Evolutionary conservation across 2,888 invertebrate species (phyloP), one percentile per base, ranked within the genome.

Genomic region (Drosophila setosimentum): DNA sequence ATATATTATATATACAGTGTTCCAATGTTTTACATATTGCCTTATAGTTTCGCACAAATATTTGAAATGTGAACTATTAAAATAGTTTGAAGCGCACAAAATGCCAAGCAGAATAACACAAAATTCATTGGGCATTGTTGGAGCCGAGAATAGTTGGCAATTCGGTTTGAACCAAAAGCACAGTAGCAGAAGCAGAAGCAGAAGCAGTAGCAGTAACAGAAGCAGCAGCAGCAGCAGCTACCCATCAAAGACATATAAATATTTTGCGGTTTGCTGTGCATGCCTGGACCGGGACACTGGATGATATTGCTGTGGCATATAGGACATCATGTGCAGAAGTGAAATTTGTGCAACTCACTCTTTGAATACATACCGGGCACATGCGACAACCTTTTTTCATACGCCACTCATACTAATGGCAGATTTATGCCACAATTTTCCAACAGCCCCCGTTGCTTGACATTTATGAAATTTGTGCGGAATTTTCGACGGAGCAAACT

Each of bases 171-270:
- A 27, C 55, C 59, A 55, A 64, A 55, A 37, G 29, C 57, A 50
- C 13, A 13, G 45, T 48, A 24, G 45, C 21, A 40, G 40, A 6
- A 21, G 2, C 45, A 18, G 35, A 18, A 18, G 24, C n/a, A 21
- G 30, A 16, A 0, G 32, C 13, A 50, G n/a, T n/a, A 0, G 18
- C 18, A 16, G 11, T 1, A 16, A 16, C 7, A 21, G 30, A 21
- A 2, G 30, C 13, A n/a, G 50, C 30, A 3, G 21, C 16, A 32
- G 13, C 13, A 11, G 21, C 13, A 68, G 68, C 83, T 66, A 82
- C 83, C 90, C 90, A 90, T 88, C 85, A 82, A 91, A 88, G 89
- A 90, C 90, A 90, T 89, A 91, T 86, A 80, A 80, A 72, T 80
- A 91, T 91, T 89, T 89, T 89, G 89, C 76, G 89, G 89, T 91